These are phyloP conservation scores for Gryllus longicercus DNA, from an alignment of 2,888 invertebrate genomes.

Conservation along the genomic window DNA sequence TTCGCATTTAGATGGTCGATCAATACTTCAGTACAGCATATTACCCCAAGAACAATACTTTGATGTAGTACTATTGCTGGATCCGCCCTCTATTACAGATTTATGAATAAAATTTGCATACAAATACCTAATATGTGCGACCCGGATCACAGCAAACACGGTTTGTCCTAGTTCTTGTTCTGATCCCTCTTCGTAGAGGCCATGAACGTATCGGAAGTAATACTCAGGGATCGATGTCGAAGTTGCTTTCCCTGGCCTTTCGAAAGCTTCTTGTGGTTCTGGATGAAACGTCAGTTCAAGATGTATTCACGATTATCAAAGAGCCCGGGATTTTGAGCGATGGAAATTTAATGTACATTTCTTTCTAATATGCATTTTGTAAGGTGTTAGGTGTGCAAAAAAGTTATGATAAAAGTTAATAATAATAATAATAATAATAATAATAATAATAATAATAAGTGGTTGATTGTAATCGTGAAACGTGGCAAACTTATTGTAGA, in stretches of 20 bases:
- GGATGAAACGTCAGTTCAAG: too few relatives aligned
- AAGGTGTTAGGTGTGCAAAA: too few relatives aligned
- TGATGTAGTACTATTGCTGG: not conserved
- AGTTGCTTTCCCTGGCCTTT: too few relatives aligned
- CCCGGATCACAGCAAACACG: not conserved
- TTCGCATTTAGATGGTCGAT: not conserved
- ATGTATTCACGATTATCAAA: too few relatives aligned
- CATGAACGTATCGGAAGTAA: not conserved
- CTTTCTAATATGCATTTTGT: too few relatives aligned
- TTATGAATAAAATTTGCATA: constrained; percentile 17
- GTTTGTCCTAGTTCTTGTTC: not conserved
- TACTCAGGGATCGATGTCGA: not conserved
- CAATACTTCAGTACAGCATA: not conserved
- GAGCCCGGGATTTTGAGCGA: too few relatives aligned
- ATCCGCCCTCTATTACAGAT: not conserved
- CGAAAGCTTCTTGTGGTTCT: too few relatives aligned
- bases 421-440: too few relatives aligned
- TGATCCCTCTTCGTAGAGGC: not conserved
- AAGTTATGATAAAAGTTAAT: too few relatives aligned
- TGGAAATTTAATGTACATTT: too few relatives aligned
- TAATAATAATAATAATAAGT: too few relatives aligned
- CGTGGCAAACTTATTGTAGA: not conserved
- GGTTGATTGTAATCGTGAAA: not conserved
- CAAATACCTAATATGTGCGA: not conserved
- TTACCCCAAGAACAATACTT: constrained; percentile 1